A percentile compares a stretch with the other conserved stretches of the same genome.
phyloP scores from a whole-genome alignment of 2,113 vertebrate species.

The Rafetus swinhoei region DNA sequence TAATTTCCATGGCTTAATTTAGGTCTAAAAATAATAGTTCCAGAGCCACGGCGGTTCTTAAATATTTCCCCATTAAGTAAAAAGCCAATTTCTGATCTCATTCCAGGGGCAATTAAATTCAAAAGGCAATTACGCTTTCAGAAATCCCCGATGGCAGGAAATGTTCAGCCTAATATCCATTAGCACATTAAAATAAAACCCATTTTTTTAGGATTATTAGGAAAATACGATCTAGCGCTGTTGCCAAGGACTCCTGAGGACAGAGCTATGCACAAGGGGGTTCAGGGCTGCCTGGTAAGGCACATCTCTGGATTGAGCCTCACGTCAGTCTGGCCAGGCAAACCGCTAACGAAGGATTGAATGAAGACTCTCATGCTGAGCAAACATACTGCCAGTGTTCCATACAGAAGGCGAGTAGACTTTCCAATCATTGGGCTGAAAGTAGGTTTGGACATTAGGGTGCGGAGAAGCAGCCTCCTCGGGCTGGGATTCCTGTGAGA shows the following conservation, averaged over 20 bases:
- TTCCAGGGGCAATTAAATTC: constrained; percentile 62
- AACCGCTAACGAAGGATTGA: background rate
- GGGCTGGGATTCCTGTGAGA: fast-evolving
- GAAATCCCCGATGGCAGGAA: constrained; percentile 47
- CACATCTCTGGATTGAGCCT: background rate
- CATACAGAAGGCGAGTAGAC: background rate
- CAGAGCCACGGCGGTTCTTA: constrained; percentile 35
- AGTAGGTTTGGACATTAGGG: background rate
- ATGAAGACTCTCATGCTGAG: background rate
- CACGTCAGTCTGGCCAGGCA: background rate
- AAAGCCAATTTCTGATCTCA: constrained; percentile 61
- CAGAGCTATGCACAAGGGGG: constrained; percentile 14
- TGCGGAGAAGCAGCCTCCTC: background rate
- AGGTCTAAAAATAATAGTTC: constrained; percentile 66
- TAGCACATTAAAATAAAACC: constrained; percentile 54
- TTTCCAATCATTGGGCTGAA: background rate
- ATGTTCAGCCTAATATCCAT: constrained; percentile 45
- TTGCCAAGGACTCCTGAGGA: constrained; percentile 1
- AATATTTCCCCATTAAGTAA: constrained; percentile 60
- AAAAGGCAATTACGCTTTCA: constrained; percentile 67
- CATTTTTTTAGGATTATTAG: constrained; percentile 47
- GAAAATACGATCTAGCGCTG: background rate
- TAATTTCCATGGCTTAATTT: constrained; percentile 64
- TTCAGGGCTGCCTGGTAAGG: background rate
- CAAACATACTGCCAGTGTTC: background rate